These are phyloP conservation scores for Lepidurus arcticus DNA, from an alignment of 1,140 invertebrate species.

Conservation along the genomic window DNA sequence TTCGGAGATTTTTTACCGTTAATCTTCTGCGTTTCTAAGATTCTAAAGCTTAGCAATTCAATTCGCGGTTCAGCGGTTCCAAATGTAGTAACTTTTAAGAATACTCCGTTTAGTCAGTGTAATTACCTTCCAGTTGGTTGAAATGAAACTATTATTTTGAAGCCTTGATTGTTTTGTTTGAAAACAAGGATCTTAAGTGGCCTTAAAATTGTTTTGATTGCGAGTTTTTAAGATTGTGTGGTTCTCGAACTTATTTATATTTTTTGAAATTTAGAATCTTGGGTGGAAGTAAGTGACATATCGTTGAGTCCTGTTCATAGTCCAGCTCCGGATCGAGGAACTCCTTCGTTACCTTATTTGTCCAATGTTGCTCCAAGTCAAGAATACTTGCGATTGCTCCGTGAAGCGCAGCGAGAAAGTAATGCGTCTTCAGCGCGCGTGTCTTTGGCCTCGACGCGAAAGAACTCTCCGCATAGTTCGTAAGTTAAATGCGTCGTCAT, in stretches of 20 bases:
- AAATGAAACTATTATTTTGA: no score
- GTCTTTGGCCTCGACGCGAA: conserved; percentile 70
- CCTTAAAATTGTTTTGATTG: no score
- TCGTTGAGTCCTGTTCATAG: conserved; percentile 43
- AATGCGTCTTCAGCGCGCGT: conserved; percentile 75
- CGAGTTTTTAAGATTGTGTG: no score
- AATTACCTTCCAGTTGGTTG: no score
- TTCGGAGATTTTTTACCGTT: no score
- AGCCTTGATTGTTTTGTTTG: no score
- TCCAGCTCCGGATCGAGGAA: conserved; percentile 57
- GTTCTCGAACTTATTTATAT: neutral
- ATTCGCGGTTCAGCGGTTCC: no score
- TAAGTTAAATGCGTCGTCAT: conserved; percentile 33
- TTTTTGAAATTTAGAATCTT: conserved; percentile 62
- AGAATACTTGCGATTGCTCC: conserved; percentile 73
- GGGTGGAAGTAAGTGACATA: conserved; percentile 65
- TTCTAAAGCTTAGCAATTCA: no score
- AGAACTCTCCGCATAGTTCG: conserved; percentile 47
- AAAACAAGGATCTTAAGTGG: no score
- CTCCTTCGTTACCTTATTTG: conserved; percentile 43
- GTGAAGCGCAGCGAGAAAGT: conserved; percentile 79
- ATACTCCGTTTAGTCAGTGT: no score
- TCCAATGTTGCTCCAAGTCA: conserved; percentile 46
- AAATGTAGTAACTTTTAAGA: no score
- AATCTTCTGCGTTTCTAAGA: no score